A percentile compares a stretch with the other conserved stretches of the same genome.
Evolutionary conservation across 2,797 vertebrate species (phyloP).

Genomic region (Schizothorax lantsangensis): DNA sequence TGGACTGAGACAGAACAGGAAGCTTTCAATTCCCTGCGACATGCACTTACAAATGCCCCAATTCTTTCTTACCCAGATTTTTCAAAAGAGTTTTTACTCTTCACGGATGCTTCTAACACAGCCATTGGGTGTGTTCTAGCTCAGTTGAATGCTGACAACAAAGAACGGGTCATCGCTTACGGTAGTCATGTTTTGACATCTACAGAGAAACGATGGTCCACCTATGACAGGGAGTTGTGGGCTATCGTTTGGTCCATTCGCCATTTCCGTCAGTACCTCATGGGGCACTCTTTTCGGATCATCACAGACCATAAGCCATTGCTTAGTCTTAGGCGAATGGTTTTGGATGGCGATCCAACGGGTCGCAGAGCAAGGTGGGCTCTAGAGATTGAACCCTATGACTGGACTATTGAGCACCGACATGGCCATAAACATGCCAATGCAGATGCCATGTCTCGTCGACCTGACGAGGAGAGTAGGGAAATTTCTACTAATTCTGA

Average conservation of each 20-base stretch:
- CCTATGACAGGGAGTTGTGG: neutral
- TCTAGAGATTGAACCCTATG: neutral
- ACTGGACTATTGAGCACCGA: slow-evolving; percentile 9
- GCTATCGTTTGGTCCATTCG: neutral
- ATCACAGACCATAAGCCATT: slow-evolving; percentile 11
- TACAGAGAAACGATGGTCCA: neutral
- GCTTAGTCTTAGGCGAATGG: neutral
- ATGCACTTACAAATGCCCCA: neutral
- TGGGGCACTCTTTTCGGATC: neutral
- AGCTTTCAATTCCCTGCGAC: neutral
- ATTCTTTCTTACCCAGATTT: neutral
- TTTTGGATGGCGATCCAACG: neutral
- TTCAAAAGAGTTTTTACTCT: slow-evolving; percentile 12
- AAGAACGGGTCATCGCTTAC: neutral
- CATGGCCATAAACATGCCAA: neutral
- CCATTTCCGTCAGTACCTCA: neutral
- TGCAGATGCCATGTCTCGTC: neutral
- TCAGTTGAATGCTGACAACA: neutral
- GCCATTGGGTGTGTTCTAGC: neutral
- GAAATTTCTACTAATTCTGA: neutral
- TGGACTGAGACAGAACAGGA: neutral
- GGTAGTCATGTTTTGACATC: neutral
- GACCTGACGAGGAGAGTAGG: neutral
- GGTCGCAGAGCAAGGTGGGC: neutral
- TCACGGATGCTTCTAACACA: neutral